These are phyloP conservation scores for Neomorphus geoffroyi DNA, from an alignment of 2,797 vertebrate genomes.

Conservation along the genomic window DNA sequence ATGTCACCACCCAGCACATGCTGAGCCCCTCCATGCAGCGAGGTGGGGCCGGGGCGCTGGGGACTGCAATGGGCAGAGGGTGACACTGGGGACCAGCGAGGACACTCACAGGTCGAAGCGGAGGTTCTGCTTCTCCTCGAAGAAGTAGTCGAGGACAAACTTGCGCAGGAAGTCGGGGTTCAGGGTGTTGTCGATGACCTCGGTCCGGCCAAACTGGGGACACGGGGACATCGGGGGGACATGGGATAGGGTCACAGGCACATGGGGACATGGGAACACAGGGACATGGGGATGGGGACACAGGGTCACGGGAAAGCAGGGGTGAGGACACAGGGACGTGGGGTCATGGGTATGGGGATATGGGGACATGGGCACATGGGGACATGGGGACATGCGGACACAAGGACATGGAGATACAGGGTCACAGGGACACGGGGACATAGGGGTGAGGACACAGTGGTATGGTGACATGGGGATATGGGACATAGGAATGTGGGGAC, in stretches of 20 bases:
- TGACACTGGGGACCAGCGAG: neutral
- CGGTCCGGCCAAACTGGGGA: slow-evolving; percentile 90
- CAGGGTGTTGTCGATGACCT: slow-evolving; percentile 95
- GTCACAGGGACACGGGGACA: neutral
- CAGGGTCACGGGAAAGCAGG: neutral
- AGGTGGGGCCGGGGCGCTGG: neutral
- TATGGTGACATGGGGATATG: too few species aligned
- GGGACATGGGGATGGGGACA: neutral
- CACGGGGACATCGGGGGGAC: neutral
- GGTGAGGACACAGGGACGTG: too few species aligned
- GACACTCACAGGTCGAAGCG: slow-evolving; percentile 93
- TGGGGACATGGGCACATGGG: neutral
- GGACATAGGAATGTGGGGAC: too few species aligned
- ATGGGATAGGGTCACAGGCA: neutral
- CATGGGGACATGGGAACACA: neutral
- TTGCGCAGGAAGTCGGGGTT: slow-evolving; percentile 97
- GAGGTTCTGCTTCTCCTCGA: slow-evolving; percentile 97
- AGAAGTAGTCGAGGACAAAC: slow-evolving; percentile 96
- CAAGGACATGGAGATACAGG: neutral
- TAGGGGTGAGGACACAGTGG: neutral
- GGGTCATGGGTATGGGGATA: too few species aligned
- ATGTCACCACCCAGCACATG: neutral
- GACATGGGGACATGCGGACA: neutral
- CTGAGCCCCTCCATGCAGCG: neutral
- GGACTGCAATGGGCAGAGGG: neutral